These are phyloP conservation scores for Macrophya annulata DNA, from an alignment of 2,888 invertebrate species.

Conservation along the genomic window DNA sequence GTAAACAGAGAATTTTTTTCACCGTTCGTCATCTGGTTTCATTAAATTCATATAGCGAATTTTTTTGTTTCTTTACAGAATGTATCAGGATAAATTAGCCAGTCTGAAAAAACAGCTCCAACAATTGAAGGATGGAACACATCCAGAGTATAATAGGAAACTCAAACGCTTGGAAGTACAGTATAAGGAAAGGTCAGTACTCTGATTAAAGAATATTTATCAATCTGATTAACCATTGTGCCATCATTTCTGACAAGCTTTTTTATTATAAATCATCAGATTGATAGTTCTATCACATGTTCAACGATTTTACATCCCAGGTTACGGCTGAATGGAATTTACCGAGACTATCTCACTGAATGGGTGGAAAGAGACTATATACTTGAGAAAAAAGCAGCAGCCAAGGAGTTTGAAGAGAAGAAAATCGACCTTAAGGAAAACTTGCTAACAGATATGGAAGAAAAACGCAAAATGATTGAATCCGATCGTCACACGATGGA, in stretches of 20 bases:
- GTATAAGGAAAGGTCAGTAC: constrained; percentile 86
- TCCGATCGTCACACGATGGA: constrained; percentile 94
- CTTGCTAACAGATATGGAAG: constrained; percentile 94
- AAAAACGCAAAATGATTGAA: constrained; percentile 94
- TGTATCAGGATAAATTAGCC: constrained; percentile 95
- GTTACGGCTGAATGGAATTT: constrained; percentile 88
- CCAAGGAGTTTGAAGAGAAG: constrained; percentile 97
- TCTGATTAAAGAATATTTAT: neutral
- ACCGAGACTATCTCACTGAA: constrained; percentile 91
- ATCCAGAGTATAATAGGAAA: constrained; percentile 92
- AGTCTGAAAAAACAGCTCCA: constrained; percentile 94
- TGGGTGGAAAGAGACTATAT: constrained; percentile 94
- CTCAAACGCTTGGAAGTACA: constrained; percentile 91
- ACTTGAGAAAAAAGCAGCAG: constrained; percentile 93
- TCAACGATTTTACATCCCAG: constrained; percentile 67
- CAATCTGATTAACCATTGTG: neutral
- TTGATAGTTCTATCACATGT: neutral
- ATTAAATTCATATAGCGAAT: neutral
- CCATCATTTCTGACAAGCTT: no score
- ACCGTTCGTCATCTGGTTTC: constrained; percentile 3
- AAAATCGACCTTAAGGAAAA: constrained; percentile 95
- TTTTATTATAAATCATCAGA: neutral
- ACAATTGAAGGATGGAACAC: constrained; percentile 92
- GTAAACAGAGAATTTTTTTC: constrained; percentile 80
- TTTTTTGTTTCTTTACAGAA: constrained; percentile 80